A percentile compares a stretch with the other conserved stretches of the same genome.
These are phyloP conservation scores for Rhinichthys klamathensis DNA, from an alignment of 2,113 vertebrate genomes.

Conservation along the genomic window DNA sequence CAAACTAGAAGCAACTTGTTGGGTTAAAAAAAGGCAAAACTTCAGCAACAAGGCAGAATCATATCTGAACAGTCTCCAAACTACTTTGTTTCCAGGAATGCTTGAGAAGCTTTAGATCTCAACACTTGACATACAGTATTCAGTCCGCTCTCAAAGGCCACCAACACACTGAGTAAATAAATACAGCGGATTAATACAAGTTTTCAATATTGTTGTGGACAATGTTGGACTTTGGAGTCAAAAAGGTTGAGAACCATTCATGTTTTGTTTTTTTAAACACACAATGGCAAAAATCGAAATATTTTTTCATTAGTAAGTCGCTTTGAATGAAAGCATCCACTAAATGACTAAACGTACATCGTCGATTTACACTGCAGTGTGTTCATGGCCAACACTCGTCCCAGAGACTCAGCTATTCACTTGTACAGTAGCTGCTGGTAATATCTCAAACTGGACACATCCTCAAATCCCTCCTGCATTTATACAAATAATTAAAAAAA, in stretches of 20 bases:
- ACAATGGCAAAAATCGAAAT: background rate
- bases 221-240: background rate
- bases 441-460: conserved; percentile 54
- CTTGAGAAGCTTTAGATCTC: conserved; percentile 49
- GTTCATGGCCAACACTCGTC: background rate
- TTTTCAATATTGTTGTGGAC: background rate
- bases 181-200: background rate
- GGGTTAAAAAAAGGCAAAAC: conserved; percentile 39
- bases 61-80: conserved; percentile 15
- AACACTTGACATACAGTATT: conserved; percentile 35
- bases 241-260: background rate
- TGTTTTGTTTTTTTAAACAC: background rate
- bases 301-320: background rate
- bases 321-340: background rate
- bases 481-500: conserved; percentile 19
- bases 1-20: conserved; percentile 21
- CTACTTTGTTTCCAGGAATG: conserved; percentile 45
- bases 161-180: background rate
- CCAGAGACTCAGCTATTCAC: conserved; percentile 16
- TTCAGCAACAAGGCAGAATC: conserved; percentile 33
- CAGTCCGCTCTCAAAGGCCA: conserved; percentile 28
- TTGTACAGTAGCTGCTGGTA: conserved; percentile 60
- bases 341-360: background rate
- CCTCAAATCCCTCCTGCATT: conserved; percentile 39
- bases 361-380: background rate